Evolutionary conservation across 2,113 vertebrate species (phyloP), one percentile per base, ranked within the genome.

Genomic region (Gallinago jamesoni): DNA sequence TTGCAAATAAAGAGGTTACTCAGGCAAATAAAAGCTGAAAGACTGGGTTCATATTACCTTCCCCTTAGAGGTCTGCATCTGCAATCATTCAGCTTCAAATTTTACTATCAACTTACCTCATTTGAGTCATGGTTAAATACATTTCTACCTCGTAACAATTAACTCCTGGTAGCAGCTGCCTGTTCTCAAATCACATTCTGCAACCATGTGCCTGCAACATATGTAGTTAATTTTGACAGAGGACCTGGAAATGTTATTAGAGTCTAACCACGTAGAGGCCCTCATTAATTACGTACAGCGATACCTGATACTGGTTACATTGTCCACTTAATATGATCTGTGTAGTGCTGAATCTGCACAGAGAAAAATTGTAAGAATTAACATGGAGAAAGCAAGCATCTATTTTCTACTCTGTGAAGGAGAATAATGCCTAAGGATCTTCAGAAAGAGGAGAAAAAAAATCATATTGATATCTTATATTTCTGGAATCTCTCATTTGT

Each of bases 161-260:
- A 93, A 87, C 90, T 88, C 59, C 67, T 80, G 23, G 12, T 57
- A 35, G 67, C 92, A 90, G 85, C 82, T 94, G 90, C 70, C 56
- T 77, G 45, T 85, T 93, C 41, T 90, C 79, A 94, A 87, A 94
- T 95, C 67, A 76, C 63, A 91, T 89, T 91, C 33, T 83, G 70
- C 93, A 93, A 69, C 35, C 57, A 72, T 53, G 45, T 93, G 81
- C 50, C 47, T 90, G 74, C 30, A 93, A 57, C 50, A 68, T 41
- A 83, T 82, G 33, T 33, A 69, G 37, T 84, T 95, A 95, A 91
- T 95, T 83, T 77, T 50, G 50, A 62, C 28, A 88, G 69, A 86
- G 21, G 55, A 55, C 55, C 56, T 95, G 28, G 25, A 92, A 93
- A 90, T 82, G 30, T 76, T 87, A 68, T 73, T 96, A 83, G 8